phyloP scores from a whole-genome alignment of 1,140 invertebrate genomes.

The Polypedilum pembai region DNA sequence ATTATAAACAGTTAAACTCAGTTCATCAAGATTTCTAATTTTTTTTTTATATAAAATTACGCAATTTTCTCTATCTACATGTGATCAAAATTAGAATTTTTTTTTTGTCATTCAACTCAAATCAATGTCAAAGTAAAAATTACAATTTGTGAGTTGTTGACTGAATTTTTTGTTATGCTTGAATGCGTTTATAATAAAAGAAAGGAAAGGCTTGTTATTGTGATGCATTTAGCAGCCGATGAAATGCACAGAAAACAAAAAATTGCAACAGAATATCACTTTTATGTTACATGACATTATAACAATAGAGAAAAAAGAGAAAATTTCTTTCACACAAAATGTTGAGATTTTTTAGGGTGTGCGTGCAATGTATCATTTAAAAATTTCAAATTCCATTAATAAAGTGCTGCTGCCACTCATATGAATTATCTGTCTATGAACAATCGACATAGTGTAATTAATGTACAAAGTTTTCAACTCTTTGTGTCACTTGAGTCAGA shows the following conservation, averaged over 20 bases:
- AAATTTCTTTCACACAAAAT: not conserved
- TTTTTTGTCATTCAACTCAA: not conserved
- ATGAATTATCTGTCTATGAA: too few species aligned
- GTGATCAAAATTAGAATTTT: not conserved
- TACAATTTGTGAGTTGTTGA: not conserved
- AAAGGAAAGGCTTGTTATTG: not conserved
- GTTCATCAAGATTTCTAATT: not conserved
- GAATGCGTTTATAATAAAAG: not conserved
- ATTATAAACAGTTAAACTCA: conserved; percentile 5
- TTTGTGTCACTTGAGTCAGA: too few species aligned
- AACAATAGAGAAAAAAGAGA: conserved; percentile 2
- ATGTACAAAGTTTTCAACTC: too few species aligned
- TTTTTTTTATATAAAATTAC: not conserved
- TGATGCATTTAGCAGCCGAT: not conserved
- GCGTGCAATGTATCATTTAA: not conserved
- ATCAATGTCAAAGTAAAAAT: not conserved
- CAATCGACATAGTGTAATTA: too few species aligned
- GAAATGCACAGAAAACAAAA: not conserved
- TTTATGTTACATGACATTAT: conserved; percentile 23
- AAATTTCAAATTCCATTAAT: too few species aligned
- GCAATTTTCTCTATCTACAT: too few species aligned
- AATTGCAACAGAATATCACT: conserved; percentile 3
- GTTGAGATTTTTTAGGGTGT: not conserved
- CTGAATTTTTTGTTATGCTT: not conserved
- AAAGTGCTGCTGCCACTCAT: too few species aligned